Conservation (phyloP, 2,113 vertebrate genomes). For the Ammospiza caudacuta region DNA sequence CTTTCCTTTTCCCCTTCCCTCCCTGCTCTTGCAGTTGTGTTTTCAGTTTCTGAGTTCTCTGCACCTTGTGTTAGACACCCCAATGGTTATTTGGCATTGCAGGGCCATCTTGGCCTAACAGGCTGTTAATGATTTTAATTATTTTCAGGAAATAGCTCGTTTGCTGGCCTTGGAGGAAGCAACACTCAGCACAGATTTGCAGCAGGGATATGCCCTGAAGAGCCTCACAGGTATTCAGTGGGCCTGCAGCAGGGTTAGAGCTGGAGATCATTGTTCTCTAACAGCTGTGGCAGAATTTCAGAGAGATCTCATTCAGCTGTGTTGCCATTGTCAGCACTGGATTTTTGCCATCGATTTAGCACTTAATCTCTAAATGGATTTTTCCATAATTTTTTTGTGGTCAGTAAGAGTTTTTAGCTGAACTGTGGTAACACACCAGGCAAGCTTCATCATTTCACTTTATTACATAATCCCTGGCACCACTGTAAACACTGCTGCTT, state of each 20-base stretch:
- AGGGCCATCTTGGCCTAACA: background rate
- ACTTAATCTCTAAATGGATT: background rate
- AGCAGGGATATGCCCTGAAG: slow-evolving; percentile 97
- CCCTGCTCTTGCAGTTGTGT: background rate
- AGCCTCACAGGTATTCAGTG: slow-evolving; percentile 89
- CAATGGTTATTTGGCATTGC: background rate
- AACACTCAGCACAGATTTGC: slow-evolving; percentile 94
- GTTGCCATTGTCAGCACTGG: background rate
- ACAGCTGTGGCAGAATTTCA: background rate
- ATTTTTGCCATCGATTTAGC: background rate
- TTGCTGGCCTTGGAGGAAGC: slow-evolving; percentile 95
- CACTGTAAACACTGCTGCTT: background rate
- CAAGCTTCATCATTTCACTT: background rate
- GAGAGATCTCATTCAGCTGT: background rate
- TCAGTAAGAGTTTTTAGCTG: background rate
- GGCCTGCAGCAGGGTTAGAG: background rate
- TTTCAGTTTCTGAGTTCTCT: background rate
- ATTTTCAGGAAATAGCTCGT: slow-evolving; percentile 92
- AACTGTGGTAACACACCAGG: background rate
- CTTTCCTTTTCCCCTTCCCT: background rate
- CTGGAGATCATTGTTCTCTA: background rate
- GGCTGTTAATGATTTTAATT: background rate
- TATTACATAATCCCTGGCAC: background rate
- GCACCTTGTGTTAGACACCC: background rate
- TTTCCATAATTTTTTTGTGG: background rate